phyloP scores from a whole-genome alignment of 2,113 vertebrate species.

The Dermatemys mawii region DNA sequence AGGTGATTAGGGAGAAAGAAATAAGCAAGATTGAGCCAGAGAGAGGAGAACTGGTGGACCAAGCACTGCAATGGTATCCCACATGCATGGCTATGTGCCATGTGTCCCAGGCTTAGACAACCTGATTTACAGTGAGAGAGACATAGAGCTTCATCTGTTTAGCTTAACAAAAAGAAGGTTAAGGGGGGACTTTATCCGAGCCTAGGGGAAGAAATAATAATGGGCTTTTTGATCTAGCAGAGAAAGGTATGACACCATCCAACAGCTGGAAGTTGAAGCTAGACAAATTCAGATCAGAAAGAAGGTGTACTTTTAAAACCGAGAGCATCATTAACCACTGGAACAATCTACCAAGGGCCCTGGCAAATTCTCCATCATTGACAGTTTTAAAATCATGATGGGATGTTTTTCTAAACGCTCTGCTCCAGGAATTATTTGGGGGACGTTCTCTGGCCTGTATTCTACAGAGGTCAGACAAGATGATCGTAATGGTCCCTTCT shows the following conservation, averaged over 20 bases:
- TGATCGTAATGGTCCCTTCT: not conserved
- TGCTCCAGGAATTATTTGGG: not conserved
- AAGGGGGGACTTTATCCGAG: not conserved
- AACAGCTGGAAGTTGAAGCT: not conserved
- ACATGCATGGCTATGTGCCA: not conserved
- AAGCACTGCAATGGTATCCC: too few species aligned
- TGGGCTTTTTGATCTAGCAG: not conserved
- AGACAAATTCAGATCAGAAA: not conserved
- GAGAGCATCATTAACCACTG: not conserved
- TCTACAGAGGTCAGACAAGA: not conserved
- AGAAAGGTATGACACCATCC: not conserved
- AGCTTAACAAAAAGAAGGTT: not conserved
- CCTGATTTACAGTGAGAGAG: not conserved
- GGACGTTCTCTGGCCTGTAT: not conserved
- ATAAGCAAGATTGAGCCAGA: not conserved
- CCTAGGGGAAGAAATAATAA: not conserved
- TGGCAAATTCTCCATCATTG: not conserved
- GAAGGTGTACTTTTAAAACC: not conserved
- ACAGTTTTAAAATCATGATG: not conserved
- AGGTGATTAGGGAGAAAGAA: fast-evolving
- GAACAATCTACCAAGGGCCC: too few species aligned
- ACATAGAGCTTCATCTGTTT: too few species aligned
- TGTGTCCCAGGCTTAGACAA: not conserved
- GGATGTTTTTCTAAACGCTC: not conserved
- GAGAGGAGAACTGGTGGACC: too few species aligned